Percentiles rank a stretch among this genome's conserved stretches.
phyloP scores from a whole-genome alignment of 2,113 vertebrate species.

The Pseudopipra pipra region DNA sequence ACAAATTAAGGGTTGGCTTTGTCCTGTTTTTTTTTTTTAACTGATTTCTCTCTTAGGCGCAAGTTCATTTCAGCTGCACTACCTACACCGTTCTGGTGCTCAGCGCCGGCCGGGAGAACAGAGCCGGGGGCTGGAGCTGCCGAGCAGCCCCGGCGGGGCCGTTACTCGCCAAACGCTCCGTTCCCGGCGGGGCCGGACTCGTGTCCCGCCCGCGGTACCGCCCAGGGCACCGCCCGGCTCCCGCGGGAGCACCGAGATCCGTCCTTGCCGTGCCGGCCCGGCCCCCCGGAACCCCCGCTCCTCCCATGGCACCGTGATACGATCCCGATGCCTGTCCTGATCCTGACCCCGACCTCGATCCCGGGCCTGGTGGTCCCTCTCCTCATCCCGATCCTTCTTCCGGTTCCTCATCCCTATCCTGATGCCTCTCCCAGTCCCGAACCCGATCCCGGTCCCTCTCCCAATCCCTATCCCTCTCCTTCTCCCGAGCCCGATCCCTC shows the following conservation, averaged over 20 bases:
- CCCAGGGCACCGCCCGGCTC: neutral
- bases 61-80: fast-evolving
- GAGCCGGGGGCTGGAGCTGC: neutral
- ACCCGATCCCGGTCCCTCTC: too few species aligned
- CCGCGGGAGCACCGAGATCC: neutral
- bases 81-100: fast-evolving
- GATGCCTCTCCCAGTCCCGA: neutral
- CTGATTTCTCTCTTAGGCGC: fast-evolving
- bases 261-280: neutral
- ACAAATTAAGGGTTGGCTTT: fast-evolving
- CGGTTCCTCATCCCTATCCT: too few species aligned
- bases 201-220: too few species aligned
- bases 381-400: neutral
- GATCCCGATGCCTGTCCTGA: neutral
- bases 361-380: neutral
- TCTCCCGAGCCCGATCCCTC: too few species aligned
- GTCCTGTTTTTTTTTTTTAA: fast-evolving
- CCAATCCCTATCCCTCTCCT: too few species aligned
- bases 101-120: fast-evolving
- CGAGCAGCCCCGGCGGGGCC: neutral
- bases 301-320: neutral
- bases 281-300: neutral
- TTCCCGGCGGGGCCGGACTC: neutral
- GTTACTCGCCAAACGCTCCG: neutral
- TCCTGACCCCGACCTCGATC: neutral